These are phyloP conservation scores for Drosophila kikkawai DNA, from an alignment of 1,140 invertebrate species.

Conservation along the genomic window DNA sequence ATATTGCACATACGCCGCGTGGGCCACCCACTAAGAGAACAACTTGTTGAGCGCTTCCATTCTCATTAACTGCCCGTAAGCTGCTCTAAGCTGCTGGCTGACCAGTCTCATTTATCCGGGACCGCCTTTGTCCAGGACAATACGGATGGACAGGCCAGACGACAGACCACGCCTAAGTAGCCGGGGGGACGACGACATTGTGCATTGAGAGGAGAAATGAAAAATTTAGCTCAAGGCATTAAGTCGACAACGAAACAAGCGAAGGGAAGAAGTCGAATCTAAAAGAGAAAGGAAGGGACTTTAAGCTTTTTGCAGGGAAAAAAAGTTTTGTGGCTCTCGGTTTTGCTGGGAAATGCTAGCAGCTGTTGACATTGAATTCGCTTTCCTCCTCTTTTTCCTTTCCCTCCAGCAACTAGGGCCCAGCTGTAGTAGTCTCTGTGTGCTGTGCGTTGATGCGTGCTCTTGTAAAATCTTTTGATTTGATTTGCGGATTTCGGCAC, in stretches of 20 bases:
- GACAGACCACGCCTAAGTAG: slow-evolving; percentile 58
- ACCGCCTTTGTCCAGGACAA: slow-evolving; percentile 27
- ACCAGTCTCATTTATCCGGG: slow-evolving; percentile 58
- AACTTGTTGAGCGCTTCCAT: slow-evolving; percentile 65
- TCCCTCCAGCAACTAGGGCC: background rate
- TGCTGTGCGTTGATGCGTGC: slow-evolving; percentile 56
- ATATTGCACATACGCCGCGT: slow-evolving; percentile 63
- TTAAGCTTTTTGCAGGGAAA: slow-evolving; percentile 57
- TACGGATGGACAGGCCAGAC: slow-evolving; percentile 13
- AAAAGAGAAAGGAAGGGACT: slow-evolving; percentile 23
- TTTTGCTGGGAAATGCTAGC: slow-evolving; percentile 68
- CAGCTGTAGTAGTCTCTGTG: slow-evolving; percentile 17
- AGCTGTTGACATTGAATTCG: slow-evolving; percentile 80
- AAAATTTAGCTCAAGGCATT: slow-evolving; percentile 70
- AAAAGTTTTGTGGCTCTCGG: slow-evolving; percentile 36
- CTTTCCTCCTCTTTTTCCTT: slow-evolving; percentile 13
- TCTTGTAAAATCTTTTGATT: slow-evolving; percentile 79
- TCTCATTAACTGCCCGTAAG: slow-evolving; percentile 57
- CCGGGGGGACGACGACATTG: slow-evolving; percentile 44
- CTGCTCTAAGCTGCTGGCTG: slow-evolving; percentile 62
- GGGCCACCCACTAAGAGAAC: slow-evolving; percentile 17
- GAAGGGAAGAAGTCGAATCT: slow-evolving; percentile 20
- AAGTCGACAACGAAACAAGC: slow-evolving; percentile 63
- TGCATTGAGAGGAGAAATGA: slow-evolving; percentile 53
- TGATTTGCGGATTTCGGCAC: slow-evolving; percentile 74